Percentiles rank a stretch among this genome's conserved stretches.
phyloP scores from a whole-genome alignment of 2,113 vertebrate genomes.

The Brachionichthys hirsutus region DNA sequence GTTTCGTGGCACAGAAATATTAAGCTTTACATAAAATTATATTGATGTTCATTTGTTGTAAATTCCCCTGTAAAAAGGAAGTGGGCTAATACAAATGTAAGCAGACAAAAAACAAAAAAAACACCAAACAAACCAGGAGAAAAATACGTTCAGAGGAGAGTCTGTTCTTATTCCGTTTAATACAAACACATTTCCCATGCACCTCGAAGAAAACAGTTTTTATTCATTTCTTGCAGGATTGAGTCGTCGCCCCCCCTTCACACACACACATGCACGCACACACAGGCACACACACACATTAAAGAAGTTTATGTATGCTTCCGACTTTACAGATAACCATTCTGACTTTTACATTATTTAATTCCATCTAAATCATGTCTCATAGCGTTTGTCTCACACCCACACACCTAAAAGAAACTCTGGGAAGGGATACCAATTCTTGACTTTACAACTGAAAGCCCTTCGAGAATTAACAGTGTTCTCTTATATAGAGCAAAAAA shows the following conservation, averaged over 20 bases:
- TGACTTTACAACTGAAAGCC: constrained; percentile 39
- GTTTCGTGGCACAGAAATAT: too few relatives aligned
- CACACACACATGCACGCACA: too few relatives aligned
- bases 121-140: neutral
- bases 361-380: constrained; percentile 38
- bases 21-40: too few relatives aligned
- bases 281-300: neutral
- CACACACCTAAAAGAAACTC: constrained; percentile 14
- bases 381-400: constrained; percentile 25
- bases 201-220: constrained; percentile 16
- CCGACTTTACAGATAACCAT: constrained; percentile 1
- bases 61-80: constrained; percentile 49
- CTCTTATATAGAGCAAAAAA: constrained; percentile 24
- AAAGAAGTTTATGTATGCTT: neutral
- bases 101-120: constrained; percentile 25
- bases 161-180: constrained; percentile 9
- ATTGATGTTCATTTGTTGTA: neutral
- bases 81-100: constrained; percentile 37
- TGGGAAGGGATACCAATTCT: constrained; percentile 19
- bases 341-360: constrained; percentile 23
- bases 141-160: constrained; percentile 9
- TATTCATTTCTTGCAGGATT: constrained; percentile 2
- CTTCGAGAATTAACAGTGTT: constrained; percentile 61
- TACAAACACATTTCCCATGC: constrained; percentile 5
- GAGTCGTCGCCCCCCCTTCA: neutral